phyloP scores from a whole-genome alignment of 2,888 invertebrate species.

The Chelonus formosanus region DNA sequence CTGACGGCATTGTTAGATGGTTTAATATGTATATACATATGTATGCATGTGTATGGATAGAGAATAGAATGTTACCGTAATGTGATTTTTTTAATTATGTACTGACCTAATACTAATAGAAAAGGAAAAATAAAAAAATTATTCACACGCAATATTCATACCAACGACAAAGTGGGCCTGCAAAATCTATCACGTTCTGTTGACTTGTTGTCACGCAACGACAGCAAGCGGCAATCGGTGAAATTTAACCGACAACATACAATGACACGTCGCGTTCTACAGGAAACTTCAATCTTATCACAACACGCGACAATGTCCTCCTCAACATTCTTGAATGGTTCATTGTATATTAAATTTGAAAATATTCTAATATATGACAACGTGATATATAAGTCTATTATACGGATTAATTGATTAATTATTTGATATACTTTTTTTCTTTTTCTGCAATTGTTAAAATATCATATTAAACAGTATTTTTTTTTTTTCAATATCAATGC shows the following conservation, averaged over 20 bases:
- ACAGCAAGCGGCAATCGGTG: conserved; percentile 30
- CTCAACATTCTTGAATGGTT: conserved; percentile 14
- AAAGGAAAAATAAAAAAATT: conserved; percentile 4
- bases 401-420: no score
- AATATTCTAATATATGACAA: conserved; percentile 27
- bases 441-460: no score
- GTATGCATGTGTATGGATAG: no score
- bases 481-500: no score
- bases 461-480: no score
- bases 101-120: neutral
- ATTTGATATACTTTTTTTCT: no score
- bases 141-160: conserved; percentile 2
- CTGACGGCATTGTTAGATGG: no score
- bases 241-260: conserved; percentile 31
- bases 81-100: neutral
- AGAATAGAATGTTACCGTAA: no score
- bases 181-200: conserved; percentile 21
- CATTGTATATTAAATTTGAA: neutral
- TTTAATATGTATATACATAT: no score
- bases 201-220: conserved; percentile 24
- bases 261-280: conserved; percentile 32
- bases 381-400: no score
- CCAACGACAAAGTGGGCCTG: conserved; percentile 19
- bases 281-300: conserved; percentile 56
- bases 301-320: conserved; percentile 42